A percentile compares a stretch with the other conserved stretches of the same genome.
phyloP scores from a whole-genome alignment of 2,113 vertebrate species.

The Mugil cephalus region DNA sequence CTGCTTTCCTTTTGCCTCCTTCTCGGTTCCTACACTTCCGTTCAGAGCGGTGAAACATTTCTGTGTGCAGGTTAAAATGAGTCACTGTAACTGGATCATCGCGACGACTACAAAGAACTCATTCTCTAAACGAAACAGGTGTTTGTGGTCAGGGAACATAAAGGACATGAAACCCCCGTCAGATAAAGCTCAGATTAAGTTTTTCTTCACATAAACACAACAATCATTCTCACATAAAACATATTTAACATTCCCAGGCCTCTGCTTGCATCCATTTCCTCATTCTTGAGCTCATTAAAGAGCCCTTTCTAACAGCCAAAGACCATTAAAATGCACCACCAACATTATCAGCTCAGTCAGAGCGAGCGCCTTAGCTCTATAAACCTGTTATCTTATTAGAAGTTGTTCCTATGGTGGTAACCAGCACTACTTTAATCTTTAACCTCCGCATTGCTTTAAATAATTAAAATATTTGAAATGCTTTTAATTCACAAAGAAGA shows the following conservation, averaged over 20 bases:
- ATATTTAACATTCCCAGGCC: conserved; percentile 2
- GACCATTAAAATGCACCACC: conserved; percentile 73
- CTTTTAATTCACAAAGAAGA: background rate
- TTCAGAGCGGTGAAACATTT: conserved; percentile 39
- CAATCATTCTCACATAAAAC: background rate
- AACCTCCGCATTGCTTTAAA: background rate
- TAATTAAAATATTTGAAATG: background rate
- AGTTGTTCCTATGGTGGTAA: conserved; percentile 15
- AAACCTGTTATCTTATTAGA: conserved; percentile 77
- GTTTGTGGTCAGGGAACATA: background rate
- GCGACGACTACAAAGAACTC: conserved; percentile 35
- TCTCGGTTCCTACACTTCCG: conserved; percentile 10
- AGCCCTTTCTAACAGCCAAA: conserved; percentile 24
- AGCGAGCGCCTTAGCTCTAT: conserved; percentile 69
- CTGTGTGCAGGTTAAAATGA: conserved; percentile 49
- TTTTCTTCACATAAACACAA: background rate
- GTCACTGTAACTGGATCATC: conserved; percentile 49
- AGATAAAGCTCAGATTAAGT: background rate
- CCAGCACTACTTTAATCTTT: conserved; percentile 5
- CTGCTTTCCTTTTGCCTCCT: conserved; percentile 43
- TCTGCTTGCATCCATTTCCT: conserved; percentile 10
- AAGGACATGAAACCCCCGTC: background rate
- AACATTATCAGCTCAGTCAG: conserved; percentile 71
- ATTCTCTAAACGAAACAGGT: conserved; percentile 23
- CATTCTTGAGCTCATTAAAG: conserved; percentile 39